phyloP scores from a whole-genome alignment of 2,888 invertebrate species.

The Parapristionchus giblindavisi region DNA sequence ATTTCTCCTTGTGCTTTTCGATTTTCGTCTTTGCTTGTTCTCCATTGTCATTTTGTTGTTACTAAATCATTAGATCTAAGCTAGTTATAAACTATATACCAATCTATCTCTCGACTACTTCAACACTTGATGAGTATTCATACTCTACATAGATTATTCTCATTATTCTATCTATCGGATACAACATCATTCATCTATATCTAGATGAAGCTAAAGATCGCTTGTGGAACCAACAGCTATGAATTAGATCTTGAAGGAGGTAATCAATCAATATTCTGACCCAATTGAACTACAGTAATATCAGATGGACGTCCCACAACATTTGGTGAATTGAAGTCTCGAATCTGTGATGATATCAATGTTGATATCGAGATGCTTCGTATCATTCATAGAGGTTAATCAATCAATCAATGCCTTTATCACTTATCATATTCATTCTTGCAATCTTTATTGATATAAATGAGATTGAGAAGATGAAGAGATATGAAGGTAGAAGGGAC shows the following conservation, averaged over 20 bases:
- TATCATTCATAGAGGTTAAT: slow-evolving; percentile 55
- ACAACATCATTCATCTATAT: too few relatives aligned
- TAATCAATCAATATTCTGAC: background rate
- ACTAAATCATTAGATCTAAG: background rate
- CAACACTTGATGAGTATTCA: background rate
- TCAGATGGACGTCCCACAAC: slow-evolving; percentile 25
- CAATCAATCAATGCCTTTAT: slow-evolving; percentile 18
- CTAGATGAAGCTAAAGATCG: slow-evolving; percentile 25
- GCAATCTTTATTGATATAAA: slow-evolving; percentile 15
- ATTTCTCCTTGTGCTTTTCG: background rate
- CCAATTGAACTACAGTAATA: background rate
- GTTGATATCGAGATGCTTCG: slow-evolving; percentile 50
- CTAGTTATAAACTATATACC: too few relatives aligned
- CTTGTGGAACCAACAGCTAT: slow-evolving; percentile 10
- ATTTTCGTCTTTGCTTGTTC: background rate
- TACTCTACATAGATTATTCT: background rate
- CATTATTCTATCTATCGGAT: too few relatives aligned
- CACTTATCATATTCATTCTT: slow-evolving; percentile 14
- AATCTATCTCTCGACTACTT: too few relatives aligned
- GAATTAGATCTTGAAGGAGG: slow-evolving; percentile 8
- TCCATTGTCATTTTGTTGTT: background rate
- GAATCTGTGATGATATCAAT: slow-evolving; percentile 48
- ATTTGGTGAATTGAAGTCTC: slow-evolving; percentile 47
- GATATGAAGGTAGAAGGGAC: background rate
- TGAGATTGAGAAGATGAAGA: slow-evolving; percentile 1